Base-by-base conservation (phyloP, 2,888 invertebrate genomes). In the Eucera pruinosa region DNA sequence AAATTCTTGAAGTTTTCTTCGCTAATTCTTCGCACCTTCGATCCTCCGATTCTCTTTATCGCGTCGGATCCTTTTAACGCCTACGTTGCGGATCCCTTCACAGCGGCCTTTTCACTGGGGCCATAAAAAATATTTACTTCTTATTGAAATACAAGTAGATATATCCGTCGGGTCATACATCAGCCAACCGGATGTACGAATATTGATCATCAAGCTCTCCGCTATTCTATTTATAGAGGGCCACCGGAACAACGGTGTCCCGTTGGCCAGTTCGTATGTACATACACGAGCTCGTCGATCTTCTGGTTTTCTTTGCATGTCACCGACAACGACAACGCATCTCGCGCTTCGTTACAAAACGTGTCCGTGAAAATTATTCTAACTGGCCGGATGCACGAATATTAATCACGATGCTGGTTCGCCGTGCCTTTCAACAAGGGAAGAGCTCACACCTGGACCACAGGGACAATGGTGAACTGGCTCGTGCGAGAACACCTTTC, bases 191-290 rank as follows among this genome's bases (percentile, higher is more conserved):
- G 79, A 80, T 73, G 79, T 64, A 80, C 73, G 79, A 80, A 80
- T 80, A 80, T 80, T 80, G 79, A 78, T 78, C 78, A 80, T 80
- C 79, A 80, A 78, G 73, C 79, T 39, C 73, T 54, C 79, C 78
- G 78, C 65, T 75, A 41, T 60, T 33, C 72, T 80, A 80, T 80
- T 80, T 80, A 80, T 80, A 68, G 78, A 62, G 78, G 78, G 68
- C 65, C 78, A 78, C 79, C 78, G 78, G 78, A 80, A 78, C 79
- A 78, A 79, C 78, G 65, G 60, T 73, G 77, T 79, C 79, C 72
- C 79, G 78, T 73, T 78, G 75, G 67, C 58, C 70, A 64, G 79
- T 78, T 78, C 65, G 79, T 55, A n/a, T 55, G 54, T 30, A 47
- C n/a, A 58, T 36, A 36, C 36, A 36, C 36, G 68, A 43, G 52